phyloP scores from a whole-genome alignment of 2,888 invertebrate species.

The Pyrrhosoma nymphula region DNA sequence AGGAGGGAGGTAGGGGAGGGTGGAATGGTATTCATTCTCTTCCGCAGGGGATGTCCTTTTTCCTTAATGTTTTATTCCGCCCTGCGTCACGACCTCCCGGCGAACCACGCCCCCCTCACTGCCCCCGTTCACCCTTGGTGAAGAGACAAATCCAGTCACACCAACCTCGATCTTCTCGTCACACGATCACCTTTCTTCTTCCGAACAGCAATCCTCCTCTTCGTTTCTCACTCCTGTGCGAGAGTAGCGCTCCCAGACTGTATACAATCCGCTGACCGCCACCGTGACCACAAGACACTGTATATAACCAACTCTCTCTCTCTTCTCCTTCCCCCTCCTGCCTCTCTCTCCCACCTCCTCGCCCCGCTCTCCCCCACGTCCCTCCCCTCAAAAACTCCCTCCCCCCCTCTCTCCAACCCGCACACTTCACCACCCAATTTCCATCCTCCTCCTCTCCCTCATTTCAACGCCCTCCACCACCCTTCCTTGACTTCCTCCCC shows the following conservation, averaged over 20 bases:
- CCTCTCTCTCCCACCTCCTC: neutral
- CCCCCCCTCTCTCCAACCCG: neutral
- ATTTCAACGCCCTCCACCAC: neutral
- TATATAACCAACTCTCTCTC: neutral
- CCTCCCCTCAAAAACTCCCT: neutral
- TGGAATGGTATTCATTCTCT: neutral
- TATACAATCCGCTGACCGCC: neutral
- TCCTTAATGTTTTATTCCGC: neutral
- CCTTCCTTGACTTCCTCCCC: neutral
- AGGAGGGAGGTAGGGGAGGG: neutral
- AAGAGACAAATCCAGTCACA: no score
- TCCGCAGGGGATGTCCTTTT: neutral
- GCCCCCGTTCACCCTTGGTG: neutral
- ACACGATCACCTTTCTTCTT: neutral
- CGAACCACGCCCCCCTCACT: neutral
- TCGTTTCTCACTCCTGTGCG: neutral
- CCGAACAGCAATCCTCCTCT: neutral
- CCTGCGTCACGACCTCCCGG: neutral
- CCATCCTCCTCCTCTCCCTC: neutral
- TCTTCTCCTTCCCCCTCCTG: neutral
- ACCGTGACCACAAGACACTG: conserved; percentile 36
- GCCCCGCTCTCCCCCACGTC: neutral
- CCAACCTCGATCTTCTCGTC: neutral
- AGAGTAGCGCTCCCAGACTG: neutral
- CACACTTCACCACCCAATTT: neutral